These are phyloP conservation scores for Tinamus major DNA, from an alignment of 2,797 vertebrate genomes.

Conservation along the genomic window DNA sequence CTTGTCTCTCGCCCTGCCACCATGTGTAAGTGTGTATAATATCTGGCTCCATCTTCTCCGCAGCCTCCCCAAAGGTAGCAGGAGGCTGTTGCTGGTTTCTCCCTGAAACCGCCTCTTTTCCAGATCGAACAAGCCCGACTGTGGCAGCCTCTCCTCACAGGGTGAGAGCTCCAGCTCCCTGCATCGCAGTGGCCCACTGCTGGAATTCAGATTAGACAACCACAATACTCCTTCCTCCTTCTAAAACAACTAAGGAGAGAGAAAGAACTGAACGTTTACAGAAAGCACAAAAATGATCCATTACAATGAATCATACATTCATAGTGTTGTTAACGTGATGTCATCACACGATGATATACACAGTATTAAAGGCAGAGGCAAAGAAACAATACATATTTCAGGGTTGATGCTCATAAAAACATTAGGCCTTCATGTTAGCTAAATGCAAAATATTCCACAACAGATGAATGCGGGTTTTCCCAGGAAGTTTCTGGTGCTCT, in stretches of 20 bases:
- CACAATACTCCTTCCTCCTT: neutral
- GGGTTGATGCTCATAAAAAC: neutral
- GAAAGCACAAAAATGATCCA: neutral
- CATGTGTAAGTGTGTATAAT: rapidly evolving
- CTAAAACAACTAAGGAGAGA: neutral
- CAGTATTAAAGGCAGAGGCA: neutral
- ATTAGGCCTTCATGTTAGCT: neutral
- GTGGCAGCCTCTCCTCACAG: neutral
- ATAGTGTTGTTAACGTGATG: neutral
- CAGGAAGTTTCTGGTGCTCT: neutral
- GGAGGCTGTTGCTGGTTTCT: neutral
- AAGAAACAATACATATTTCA: neutral
- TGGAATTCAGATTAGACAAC: neutral
- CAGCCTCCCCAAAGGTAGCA: neutral
- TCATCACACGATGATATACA: neutral
- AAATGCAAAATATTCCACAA: neutral
- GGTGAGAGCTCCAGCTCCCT: neutral
- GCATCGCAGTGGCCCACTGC: neutral
- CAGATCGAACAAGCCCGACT: neutral
- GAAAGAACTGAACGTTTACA: neutral
- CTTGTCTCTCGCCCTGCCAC: neutral
- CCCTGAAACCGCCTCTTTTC: neutral
- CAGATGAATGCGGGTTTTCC: neutral
- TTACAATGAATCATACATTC: neutral
- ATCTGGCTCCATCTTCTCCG: neutral